Evolutionary conservation across 1,140 invertebrate genomes (phyloP).

Genomic region (Drosophila bocqueti): DNA sequence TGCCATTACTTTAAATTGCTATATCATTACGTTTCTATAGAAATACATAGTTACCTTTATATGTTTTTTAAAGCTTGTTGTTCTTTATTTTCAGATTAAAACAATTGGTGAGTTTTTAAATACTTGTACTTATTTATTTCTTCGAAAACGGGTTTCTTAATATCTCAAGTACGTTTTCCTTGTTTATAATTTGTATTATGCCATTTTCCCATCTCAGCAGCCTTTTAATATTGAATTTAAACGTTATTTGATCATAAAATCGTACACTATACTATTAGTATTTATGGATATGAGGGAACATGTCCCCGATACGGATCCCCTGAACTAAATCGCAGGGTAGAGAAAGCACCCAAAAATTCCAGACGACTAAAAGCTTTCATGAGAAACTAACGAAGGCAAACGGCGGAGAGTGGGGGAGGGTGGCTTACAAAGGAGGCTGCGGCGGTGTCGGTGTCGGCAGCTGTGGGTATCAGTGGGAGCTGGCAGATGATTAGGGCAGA

Average conservation of each 20-base stretch:
- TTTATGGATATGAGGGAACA: background rate
- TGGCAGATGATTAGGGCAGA: conserved; percentile 75
- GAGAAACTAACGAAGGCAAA: conserved; percentile 67
- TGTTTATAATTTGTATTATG: background rate
- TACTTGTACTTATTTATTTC: background rate
- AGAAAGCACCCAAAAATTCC: conserved; percentile 70
- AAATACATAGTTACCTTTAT: background rate
- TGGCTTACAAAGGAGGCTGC: background rate
- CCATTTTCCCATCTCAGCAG: background rate
- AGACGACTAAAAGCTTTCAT: conserved; percentile 83
- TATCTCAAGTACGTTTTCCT: no score
- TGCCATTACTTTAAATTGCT: no score
- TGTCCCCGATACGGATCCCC: background rate
- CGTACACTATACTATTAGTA: background rate
- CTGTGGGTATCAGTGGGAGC: conserved; percentile 19
- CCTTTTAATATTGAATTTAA: background rate
- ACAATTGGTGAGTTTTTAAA: background rate
- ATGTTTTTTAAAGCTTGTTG: background rate
- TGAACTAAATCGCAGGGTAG: conserved; percentile 26
- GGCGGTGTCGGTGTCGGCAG: background rate
- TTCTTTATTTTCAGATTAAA: background rate
- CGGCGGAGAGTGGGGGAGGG: background rate
- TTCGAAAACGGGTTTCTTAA: no score
- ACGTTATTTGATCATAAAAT: background rate
- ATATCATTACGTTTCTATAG: no score